These are phyloP conservation scores for Masticophis lateralis DNA, from an alignment of 2,797 vertebrate genomes.

Conservation along the genomic window DNA sequence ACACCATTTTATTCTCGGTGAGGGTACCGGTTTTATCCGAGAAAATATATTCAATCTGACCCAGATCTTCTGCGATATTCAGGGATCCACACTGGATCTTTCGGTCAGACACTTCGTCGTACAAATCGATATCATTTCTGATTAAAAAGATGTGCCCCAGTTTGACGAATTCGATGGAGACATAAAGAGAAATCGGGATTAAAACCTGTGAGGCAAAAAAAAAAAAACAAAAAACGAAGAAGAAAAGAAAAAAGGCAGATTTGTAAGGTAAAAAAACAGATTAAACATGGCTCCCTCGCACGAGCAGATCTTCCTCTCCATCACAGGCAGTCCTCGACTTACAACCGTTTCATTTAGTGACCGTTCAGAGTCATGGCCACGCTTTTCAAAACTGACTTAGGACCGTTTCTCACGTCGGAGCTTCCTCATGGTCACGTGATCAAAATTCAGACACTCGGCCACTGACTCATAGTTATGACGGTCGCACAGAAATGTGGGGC, in stretches of 20 bases:
- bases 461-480: too few relatives aligned
- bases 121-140: constrained; percentile 88
- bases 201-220: constrained; percentile 78
- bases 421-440: too few relatives aligned
- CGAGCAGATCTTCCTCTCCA: not conserved
- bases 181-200: constrained; percentile 94
- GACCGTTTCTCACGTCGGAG: too few relatives aligned
- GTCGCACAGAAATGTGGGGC: not conserved
- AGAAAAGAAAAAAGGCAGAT: not conserved
- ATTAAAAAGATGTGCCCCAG: constrained; percentile 93
- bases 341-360: too few relatives aligned
- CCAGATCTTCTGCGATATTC: constrained; percentile 93
- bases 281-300: constrained; percentile 24
- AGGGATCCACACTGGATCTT: constrained; percentile 88
- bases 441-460: too few relatives aligned
- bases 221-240: too few relatives aligned
- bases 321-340: not conserved
- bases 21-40: constrained; percentile 97
- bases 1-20: constrained; percentile 98
- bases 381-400: too few relatives aligned
- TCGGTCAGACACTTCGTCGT: constrained; percentile 82
- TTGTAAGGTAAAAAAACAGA: constrained; percentile 22
- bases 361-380: too few relatives aligned
- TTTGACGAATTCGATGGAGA: constrained; percentile 97
- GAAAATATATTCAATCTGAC: constrained; percentile 92